These are phyloP conservation scores for Paradoxurus hermaphroditus DNA, from an alignment of 2,113 vertebrate genomes.

Conservation along the genomic window DNA sequence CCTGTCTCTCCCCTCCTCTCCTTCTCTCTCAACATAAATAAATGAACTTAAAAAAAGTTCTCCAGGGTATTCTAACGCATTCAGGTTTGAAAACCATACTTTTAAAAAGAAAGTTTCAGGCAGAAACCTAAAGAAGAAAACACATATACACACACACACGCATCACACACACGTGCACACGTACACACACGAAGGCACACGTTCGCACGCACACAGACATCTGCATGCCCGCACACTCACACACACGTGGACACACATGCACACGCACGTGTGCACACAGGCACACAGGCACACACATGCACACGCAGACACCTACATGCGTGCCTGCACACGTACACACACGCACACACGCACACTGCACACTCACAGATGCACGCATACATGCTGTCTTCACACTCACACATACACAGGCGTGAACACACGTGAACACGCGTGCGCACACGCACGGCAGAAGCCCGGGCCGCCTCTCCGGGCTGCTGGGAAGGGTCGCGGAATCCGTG, in stretches of 20 bases:
- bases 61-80: neutral
- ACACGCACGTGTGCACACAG: neutral
- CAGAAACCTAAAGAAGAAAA: constrained; percentile 1
- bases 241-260: neutral
- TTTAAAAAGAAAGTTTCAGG: neutral
- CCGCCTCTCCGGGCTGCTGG: constrained; percentile 40
- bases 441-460: neutral
- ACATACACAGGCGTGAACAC: neutral
- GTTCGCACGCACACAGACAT: neutral
- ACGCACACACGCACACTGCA: neutral
- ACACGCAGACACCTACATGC: neutral
- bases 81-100: neutral
- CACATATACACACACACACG: neutral
- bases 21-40: too few species aligned
- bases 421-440: neutral
- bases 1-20: too few species aligned
- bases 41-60: neutral
- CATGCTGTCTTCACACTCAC: rapidly evolving
- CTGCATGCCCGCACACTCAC: neutral
- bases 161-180: rapidly evolving
- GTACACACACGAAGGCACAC: neutral
- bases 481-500: neutral
- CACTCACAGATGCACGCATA: neutral
- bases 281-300: rapidly evolving
- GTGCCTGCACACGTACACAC: neutral